Percentiles rank a stretch among this genome's conserved stretches.
Conservation (phyloP, 2,797 vertebrate genomes). For the Gouania willdenowi region DNA sequence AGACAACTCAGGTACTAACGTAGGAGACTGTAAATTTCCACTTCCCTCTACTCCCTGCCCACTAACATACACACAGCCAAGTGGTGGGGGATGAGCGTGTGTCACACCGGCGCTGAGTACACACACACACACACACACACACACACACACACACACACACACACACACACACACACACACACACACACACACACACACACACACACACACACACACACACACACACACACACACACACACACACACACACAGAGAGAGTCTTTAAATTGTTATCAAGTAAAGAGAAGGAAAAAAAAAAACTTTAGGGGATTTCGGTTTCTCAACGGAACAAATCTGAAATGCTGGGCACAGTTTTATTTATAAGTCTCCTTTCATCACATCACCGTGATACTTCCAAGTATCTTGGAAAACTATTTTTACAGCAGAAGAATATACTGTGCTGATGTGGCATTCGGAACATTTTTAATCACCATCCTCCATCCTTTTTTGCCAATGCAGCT, state of each 20-base stretch:
- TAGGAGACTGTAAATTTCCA: constrained; percentile 77
- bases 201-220: too few relatives aligned
- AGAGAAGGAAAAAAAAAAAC: too few relatives aligned
- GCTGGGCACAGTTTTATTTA: constrained; percentile 6
- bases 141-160: too few relatives aligned
- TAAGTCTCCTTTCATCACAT: constrained; percentile 2
- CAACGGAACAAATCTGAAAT: constrained; percentile 15
- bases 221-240: too few relatives aligned
- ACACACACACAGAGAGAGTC: too few relatives aligned
- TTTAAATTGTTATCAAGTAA: too few relatives aligned
- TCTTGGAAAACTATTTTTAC: constrained; percentile 28
- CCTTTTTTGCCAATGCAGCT: constrained; percentile 21
- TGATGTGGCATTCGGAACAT: constrained; percentile 10
- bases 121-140: constrained; percentile 20
- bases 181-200: too few relatives aligned
- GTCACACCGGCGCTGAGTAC: constrained; percentile 5
- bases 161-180: too few relatives aligned
- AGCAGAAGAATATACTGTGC: not conserved
- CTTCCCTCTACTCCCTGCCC: constrained; percentile 46
- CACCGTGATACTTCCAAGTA: constrained; percentile 3
- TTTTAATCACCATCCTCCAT: constrained; percentile 10
- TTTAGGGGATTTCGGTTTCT: too few relatives aligned
- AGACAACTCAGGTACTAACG: constrained; percentile 65
- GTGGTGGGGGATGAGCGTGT: constrained; percentile 14
- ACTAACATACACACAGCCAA: constrained; percentile 32